Evolutionary conservation across 2,797 vertebrate genomes (phyloP).

Genomic region (Trachops cirrhosus): DNA sequence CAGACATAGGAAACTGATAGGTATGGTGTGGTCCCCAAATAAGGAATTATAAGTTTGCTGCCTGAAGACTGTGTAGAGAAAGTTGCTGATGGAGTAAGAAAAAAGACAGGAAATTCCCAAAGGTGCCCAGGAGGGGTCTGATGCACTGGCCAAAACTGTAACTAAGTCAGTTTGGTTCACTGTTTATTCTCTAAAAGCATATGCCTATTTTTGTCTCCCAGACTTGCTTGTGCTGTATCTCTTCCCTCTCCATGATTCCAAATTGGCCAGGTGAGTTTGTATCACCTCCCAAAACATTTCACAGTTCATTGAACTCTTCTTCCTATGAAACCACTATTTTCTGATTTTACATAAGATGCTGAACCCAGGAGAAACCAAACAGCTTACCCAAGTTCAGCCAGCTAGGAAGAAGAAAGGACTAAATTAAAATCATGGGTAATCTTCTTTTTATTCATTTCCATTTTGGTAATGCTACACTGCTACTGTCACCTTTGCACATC

Average conservation of each 20-base stretch:
- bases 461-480: not conserved
- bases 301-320: not conserved
- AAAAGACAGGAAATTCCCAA: rapidly evolving
- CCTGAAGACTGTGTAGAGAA: not conserved
- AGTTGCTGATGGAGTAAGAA: not conserved
- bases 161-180: not conserved
- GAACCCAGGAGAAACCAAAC: not conserved
- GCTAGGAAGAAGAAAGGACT: not conserved
- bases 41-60: not conserved
- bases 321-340: not conserved
- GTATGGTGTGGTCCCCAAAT: too few relatives aligned
- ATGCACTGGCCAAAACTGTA: too few relatives aligned
- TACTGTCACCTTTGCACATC: not conserved
- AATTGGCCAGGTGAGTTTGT: not conserved
- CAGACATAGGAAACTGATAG: not conserved
- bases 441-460: not conserved
- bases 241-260: not conserved
- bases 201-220: not conserved
- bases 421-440: not conserved
- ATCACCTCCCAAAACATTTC: not conserved
- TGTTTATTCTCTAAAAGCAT: not conserved
- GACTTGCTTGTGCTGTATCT: too few relatives aligned
- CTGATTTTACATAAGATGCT: not conserved
- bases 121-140: not conserved
- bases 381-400: not conserved